Base-by-base conservation (phyloP, 1,140 invertebrate species). In the Drosophila arizonae region DNA sequence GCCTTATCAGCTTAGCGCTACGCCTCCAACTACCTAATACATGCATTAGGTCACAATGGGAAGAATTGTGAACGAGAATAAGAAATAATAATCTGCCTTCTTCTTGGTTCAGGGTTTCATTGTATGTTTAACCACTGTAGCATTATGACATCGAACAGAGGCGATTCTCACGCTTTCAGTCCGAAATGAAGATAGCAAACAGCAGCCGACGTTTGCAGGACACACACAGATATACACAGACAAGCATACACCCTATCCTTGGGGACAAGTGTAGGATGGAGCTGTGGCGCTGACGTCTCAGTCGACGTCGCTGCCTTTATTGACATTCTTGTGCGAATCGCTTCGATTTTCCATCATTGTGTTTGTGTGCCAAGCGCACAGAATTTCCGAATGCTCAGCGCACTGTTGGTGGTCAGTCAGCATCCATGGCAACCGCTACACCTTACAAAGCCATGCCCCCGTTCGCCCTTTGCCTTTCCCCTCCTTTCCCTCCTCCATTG, bases 291-390 rank as follows among this genome's bases (percentile, higher is more conserved):
- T 46, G 43, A 17, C 15, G 43, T 17, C 43, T 6, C 26, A 10
- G 51, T 30, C 64, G 48, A 28, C 67, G 30, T 33, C 54, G 52
- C 46, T 60, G 55, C 62, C 48, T 57, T 85, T 85, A 85, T 85
- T 85, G 81, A 87, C 81, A 85, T 85, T 85, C 81, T 77, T 77
- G 54, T 55, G 33, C 45, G 33, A 57, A 51, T 51, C 71, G 64
- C 54, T 82, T 82, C 79, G 79, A 81, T 81, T 77, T 85, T 85
- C 81, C 80, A 85, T 77, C 77, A 66, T 77, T 79, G 81, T 79
- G 67, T 76, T 70, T 82, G 76, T 84, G 76, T 84, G 81, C 81
- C 81, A 80, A 74, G 81, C 58, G 81, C 63, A 81, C 73, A 54
- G 73, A 69, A 84, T 85, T 77, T 68, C 52, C 67, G 81, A 86